Evolutionary conservation across 1,140 invertebrate species (phyloP).

Genomic region (Drosophila nannoptera): DNA sequence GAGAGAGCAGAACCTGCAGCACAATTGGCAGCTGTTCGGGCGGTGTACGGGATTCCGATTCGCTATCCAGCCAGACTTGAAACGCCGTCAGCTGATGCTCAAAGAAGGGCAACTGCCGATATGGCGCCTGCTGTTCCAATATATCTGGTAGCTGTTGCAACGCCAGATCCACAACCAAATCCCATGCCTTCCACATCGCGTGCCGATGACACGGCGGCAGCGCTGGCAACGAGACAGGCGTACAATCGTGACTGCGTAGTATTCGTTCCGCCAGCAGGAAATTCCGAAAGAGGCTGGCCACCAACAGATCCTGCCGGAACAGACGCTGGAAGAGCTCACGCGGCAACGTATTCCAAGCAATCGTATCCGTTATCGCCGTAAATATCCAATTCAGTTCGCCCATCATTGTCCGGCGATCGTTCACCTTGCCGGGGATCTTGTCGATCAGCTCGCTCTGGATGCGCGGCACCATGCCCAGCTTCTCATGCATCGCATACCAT

Average conservation of each 20-base stretch:
- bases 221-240: conserved; percentile 93
- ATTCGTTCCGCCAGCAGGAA: conserved; percentile 98
- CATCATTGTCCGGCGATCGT: conserved; percentile 97
- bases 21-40: conserved; percentile 99
- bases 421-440: conserved; percentile 96
- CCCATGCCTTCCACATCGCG: conserved; percentile 98
- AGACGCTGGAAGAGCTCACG: conserved; percentile 96
- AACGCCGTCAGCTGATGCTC: conserved; percentile 99
- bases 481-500: conserved; percentile 94
- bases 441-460: conserved; percentile 92
- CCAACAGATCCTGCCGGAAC: conserved; percentile 98
- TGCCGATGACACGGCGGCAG: conserved; percentile 94
- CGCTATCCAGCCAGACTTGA: conserved; percentile 95
- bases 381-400: conserved; percentile 99
- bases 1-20: conserved; percentile 97
- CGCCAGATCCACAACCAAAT: conserved; percentile 95
- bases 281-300: conserved; percentile 98
- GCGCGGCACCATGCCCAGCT: conserved; percentile 88
- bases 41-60: conserved; percentile 86
- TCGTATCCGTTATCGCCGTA: conserved; percentile 99
- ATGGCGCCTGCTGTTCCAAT: conserved; percentile 83
- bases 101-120: conserved; percentile 94
- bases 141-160: conserved; percentile 92
- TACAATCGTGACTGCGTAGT: conserved; percentile 97
- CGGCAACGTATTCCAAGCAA: conserved; percentile 98